Conservation (phyloP, 2,888 invertebrate species). For the Ecdyonurus torrentis region DNA sequence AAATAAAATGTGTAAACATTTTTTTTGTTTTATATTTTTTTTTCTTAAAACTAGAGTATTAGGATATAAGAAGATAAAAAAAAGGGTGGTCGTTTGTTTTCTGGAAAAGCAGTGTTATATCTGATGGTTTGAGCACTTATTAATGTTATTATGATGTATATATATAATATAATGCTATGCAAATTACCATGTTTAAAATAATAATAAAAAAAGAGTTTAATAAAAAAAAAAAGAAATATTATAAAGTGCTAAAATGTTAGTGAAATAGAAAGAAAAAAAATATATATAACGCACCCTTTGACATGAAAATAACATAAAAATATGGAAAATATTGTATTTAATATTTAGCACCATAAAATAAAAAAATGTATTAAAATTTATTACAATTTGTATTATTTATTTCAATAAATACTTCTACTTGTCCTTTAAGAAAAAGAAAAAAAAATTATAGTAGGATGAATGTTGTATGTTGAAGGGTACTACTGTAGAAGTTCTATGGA, state of each 20-base stretch:
- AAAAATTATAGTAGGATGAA: too few relatives aligned
- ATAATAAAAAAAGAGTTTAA: neutral
- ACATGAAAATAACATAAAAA: too few relatives aligned
- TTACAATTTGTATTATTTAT: too few relatives aligned
- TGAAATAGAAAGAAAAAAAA: neutral
- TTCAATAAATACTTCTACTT: too few relatives aligned
- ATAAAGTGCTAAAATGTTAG: neutral
- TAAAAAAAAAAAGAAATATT: neutral
- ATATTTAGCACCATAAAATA: neutral
- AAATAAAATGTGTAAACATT: too few relatives aligned
- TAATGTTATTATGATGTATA: neutral
- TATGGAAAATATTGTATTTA: neutral
- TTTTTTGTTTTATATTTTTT: too few relatives aligned
- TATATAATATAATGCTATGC: neutral
- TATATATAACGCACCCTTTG: neutral
- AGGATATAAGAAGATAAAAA: too few relatives aligned
- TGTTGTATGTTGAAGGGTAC: too few relatives aligned
- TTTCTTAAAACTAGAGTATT: too few relatives aligned
- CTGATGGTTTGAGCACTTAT: neutral
- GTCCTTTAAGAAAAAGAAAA: too few relatives aligned
- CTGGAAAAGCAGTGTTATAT: neutral
- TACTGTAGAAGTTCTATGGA: too few relatives aligned
- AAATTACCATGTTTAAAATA: neutral
- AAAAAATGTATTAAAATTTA: neutral
- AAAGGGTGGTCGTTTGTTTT: neutral